Evolutionary conservation across 2,113 vertebrate genomes (phyloP).

Genomic region (Guaruba guarouba): DNA sequence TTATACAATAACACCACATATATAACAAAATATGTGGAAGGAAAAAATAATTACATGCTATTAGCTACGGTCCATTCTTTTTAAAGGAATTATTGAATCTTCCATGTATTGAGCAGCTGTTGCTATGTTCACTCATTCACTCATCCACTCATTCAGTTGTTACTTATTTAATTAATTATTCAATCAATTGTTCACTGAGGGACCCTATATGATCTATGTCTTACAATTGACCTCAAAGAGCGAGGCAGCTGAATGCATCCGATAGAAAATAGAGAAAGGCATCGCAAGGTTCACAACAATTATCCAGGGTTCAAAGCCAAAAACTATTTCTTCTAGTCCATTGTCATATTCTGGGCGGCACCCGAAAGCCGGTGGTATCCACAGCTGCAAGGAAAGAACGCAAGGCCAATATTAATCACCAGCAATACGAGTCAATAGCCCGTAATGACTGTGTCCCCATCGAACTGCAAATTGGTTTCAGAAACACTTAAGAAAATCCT

Average conservation of each 20-base stretch:
- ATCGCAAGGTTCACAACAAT: slow-evolving; percentile 94
- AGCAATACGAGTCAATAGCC: not conserved
- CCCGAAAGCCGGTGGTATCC: slow-evolving; percentile 95
- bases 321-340: slow-evolving; percentile 88
- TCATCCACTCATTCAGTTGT: not conserved
- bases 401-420: slow-evolving; percentile 11
- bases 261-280: slow-evolving; percentile 95
- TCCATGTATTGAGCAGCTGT: slow-evolving; percentile 24
- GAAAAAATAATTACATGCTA: not conserved
- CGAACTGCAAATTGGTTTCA: not conserved
- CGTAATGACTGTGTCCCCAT: not conserved
- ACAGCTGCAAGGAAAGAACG: slow-evolving; percentile 78
- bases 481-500: not conserved
- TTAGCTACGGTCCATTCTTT: not conserved
- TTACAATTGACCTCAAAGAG: slow-evolving; percentile 93
- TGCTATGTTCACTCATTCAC: not conserved
- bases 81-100: not conserved
- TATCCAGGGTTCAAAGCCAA: slow-evolving; percentile 92
- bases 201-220: slow-evolving; percentile 70
- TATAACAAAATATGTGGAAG: not conserved
- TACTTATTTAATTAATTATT: slow-evolving; percentile 32
- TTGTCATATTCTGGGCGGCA: slow-evolving; percentile 96
- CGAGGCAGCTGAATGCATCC: slow-evolving; percentile 94
- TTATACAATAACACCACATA: not conserved
- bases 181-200: slow-evolving; percentile 13